Conservation (phyloP, 2,113 vertebrate genomes). For the Podarcis muralis region DNA sequence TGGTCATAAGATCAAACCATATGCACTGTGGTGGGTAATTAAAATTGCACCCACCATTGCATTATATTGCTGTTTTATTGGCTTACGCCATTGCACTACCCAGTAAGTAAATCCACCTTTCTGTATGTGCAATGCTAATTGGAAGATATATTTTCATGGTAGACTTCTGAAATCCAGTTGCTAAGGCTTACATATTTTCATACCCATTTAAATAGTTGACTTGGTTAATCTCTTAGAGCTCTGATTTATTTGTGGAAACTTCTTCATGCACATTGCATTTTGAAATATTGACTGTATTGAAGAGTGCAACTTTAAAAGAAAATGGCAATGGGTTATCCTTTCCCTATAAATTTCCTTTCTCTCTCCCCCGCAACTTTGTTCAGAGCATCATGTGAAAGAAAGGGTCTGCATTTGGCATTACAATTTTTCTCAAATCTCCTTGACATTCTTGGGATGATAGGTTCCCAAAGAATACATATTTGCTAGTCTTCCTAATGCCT, state of each 20-base stretch:
- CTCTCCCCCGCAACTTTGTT: constrained; percentile 34
- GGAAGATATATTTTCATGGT: constrained; percentile 4
- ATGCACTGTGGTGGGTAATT: background rate
- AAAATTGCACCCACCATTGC: background rate
- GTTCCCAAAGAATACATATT: constrained; percentile 59
- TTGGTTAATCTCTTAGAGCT: constrained; percentile 24
- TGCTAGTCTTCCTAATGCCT: constrained; percentile 56
- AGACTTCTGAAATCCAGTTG: constrained; percentile 15
- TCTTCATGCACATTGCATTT: constrained; percentile 39
- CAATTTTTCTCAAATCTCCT: constrained; percentile 58
- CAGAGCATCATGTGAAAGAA: constrained; percentile 49
- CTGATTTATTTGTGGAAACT: constrained; percentile 51
- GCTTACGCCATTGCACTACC: background rate
- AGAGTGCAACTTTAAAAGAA: constrained; percentile 55
- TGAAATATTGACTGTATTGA: constrained; percentile 51
- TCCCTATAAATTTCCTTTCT: constrained; percentile 54
- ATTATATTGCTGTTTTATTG: background rate
- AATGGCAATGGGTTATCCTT: constrained; percentile 20
- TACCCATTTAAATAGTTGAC: constrained; percentile 34
- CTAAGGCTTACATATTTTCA: constrained; percentile 35
- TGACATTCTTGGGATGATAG: constrained; percentile 69
- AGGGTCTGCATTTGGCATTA: constrained; percentile 59
- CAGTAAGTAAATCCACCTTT: background rate
- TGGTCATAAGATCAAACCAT: background rate
- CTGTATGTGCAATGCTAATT: background rate